These are phyloP conservation scores for Scytalopus superciliaris DNA, from an alignment of 2,113 vertebrate species.

Conservation along the genomic window DNA sequence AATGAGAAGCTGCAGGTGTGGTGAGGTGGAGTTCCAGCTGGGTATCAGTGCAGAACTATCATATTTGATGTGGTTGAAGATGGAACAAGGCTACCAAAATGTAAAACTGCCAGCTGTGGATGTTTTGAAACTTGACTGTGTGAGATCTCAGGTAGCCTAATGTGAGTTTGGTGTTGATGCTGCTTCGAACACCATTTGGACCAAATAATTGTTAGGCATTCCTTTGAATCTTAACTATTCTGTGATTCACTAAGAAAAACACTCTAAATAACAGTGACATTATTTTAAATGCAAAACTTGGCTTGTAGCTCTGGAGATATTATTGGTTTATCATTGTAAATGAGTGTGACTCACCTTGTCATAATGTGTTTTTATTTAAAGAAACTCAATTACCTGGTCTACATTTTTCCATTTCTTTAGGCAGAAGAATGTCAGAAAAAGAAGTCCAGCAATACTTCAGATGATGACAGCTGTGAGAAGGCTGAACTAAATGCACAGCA, in stretches of 20 bases:
- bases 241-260: neutral
- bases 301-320: neutral
- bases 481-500: slow-evolving; percentile 79
- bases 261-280: neutral
- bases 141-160: neutral
- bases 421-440: slow-evolving; percentile 73
- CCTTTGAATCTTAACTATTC: neutral
- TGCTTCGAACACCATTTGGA: neutral
- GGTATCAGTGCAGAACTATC: neutral
- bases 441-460: slow-evolving; percentile 45
- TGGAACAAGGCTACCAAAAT: neutral
- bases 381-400: neutral
- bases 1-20: neutral
- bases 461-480: slow-evolving; percentile 76
- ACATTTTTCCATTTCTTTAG: slow-evolving; percentile 32
- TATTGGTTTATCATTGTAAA: neutral
- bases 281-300: neutral
- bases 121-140: neutral
- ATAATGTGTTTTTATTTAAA: neutral
- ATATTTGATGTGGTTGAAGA: neutral
- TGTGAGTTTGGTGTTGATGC: neutral
- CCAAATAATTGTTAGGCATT: neutral
- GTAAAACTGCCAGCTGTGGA: neutral
- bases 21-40: neutral
- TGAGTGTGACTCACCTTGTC: neutral